These are phyloP conservation scores for Gastrophryne carolinensis DNA, from an alignment of 2,797 vertebrate genomes.

Conservation along the genomic window DNA sequence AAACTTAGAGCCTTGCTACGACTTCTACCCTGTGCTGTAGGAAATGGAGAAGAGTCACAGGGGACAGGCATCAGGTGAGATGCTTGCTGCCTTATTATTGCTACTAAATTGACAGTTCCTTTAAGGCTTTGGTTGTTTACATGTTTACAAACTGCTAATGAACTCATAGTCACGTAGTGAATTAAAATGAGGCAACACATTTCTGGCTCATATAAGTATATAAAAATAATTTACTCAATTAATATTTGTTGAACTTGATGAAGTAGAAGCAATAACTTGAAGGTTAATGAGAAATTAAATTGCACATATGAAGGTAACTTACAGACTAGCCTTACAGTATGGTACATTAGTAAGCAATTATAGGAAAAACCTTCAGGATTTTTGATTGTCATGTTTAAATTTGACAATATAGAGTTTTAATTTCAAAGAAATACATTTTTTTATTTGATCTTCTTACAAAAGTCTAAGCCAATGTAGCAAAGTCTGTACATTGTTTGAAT, in stretches of 20 bases:
- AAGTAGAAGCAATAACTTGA: constrained; percentile 13
- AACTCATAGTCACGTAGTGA: not conserved
- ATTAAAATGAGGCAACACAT: not conserved
- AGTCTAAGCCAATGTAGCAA: too few relatives aligned
- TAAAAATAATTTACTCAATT: constrained; percentile 3
- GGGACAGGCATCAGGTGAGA: too few relatives aligned
- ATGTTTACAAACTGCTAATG: not conserved
- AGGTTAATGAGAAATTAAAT: constrained; percentile 41
- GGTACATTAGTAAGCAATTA: constrained; percentile 32
- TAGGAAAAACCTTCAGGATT: not conserved
- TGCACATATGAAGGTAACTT: constrained; percentile 32
- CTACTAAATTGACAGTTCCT: too few relatives aligned
- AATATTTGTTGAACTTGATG: constrained; percentile 17
- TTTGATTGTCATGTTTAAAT: not conserved
- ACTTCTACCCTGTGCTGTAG: too few relatives aligned
- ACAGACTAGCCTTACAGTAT: constrained; percentile 4
- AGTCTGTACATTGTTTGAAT: too few relatives aligned
- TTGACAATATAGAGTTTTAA: not conserved
- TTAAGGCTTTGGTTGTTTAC: not conserved
- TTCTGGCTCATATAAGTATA: not conserved
- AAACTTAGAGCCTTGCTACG: too few relatives aligned
- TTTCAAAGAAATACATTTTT: not conserved
- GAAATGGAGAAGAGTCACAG: too few relatives aligned
- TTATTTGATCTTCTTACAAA: too few relatives aligned
- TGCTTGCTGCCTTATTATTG: too few relatives aligned